Base-by-base conservation (phyloP, 2,113 vertebrate genomes). In the Sorex fumeus region DNA sequence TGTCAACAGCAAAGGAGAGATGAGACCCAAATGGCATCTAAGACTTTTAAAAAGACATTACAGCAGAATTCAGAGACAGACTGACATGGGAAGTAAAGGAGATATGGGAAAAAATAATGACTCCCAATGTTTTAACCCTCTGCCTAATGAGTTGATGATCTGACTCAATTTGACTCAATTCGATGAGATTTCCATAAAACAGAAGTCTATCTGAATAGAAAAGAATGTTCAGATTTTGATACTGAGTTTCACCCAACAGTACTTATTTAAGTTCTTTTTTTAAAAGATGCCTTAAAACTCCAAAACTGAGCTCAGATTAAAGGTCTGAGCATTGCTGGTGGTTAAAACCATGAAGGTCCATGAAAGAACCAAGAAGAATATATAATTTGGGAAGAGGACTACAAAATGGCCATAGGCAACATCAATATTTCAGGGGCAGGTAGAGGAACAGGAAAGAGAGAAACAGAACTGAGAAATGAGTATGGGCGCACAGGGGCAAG, bases 161-260 rank as follows among this genome's bases (percentile, higher is more conserved):
- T 60, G 57, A 60, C 18, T 60, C 57, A 40, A 53, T 75, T 89
- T 1, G 3, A 32, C 23, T 10, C 9, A 53, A 16, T 57, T 62
- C 27, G 27, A 4, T 75, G 77, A 81, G 1, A 28, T 64, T 79
- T 60, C 75, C 90, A 84, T 50, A 79, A 91, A 77, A 60, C 4
- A 72, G 45, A 94, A 82, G 60, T 40, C 57, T 15, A 89, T 91
- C 77, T 70, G 53, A 87, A 15, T 43, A 67, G 21, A n/a, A 80
- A 91, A n/a, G 13, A 47, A 74, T 43, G 27, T 70, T 72, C 18
- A n/a, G 28, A 4, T 28, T 91, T 93, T 86, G 43, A 67, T 50
- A 86, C 43, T 79, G 77, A 86, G 30, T 92, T 78, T 78, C 30
- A 74, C 25, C 36, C 21, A 50, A 50, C 27, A 53, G n/a, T 90